A percentile compares a stretch with the other conserved stretches of the same genome.
These are phyloP conservation scores for Peromyscus maniculatus DNA, from an alignment of 2,113 vertebrate species.

Conservation along the genomic window DNA sequence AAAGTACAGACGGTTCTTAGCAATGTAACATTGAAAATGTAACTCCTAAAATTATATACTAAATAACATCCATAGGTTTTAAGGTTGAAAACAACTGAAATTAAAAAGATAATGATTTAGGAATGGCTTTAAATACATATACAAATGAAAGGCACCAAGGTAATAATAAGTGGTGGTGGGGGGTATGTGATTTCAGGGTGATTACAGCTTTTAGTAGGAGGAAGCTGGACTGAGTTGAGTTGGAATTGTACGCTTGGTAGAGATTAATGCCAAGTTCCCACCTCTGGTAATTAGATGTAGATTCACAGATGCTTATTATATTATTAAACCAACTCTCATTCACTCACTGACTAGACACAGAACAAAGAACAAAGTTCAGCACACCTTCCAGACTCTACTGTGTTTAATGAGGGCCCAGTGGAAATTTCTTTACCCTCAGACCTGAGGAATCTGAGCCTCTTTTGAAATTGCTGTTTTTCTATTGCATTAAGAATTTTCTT, in stretches of 20 bases:
- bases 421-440: background rate
- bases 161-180: background rate
- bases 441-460: conserved; percentile 26
- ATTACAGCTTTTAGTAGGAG: background rate
- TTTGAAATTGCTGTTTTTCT: background rate
- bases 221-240: background rate
- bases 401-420: background rate
- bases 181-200: background rate
- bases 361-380: background rate
- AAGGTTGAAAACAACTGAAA: conserved; percentile 33
- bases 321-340: conserved; percentile 14
- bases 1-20: background rate
- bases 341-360: background rate
- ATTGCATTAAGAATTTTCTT: background rate
- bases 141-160: background rate
- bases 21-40: conserved; percentile 9
- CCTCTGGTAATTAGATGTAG: background rate
- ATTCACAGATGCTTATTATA: background rate
- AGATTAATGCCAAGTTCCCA: background rate
- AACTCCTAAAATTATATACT: conserved; percentile 14
- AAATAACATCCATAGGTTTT: background rate
- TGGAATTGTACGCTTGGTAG: background rate
- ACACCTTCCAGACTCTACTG: background rate
- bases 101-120: background rate
- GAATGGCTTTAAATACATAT: background rate